These are phyloP conservation scores for Narcine bancroftii DNA, from an alignment of 2,113 vertebrate species.

Conservation along the genomic window DNA sequence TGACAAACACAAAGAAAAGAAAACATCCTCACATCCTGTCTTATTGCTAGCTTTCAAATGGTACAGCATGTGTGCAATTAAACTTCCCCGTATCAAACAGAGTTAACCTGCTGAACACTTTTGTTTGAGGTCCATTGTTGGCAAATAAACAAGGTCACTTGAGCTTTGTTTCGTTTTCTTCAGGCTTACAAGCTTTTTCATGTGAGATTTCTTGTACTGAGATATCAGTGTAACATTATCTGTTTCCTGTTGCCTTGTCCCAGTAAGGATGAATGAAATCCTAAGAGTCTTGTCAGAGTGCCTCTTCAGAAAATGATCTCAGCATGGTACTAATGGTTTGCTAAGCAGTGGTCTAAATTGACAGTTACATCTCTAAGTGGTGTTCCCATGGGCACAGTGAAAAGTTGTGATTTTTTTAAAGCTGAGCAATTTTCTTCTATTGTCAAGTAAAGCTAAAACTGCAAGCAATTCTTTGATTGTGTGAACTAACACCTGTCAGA, in stretches of 20 bases:
- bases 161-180: conserved; percentile 53
- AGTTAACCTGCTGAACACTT: conserved; percentile 41
- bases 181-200: conserved; percentile 45
- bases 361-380: conserved; percentile 34
- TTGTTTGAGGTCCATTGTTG: conserved; percentile 50
- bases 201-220: conserved; percentile 42
- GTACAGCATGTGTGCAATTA: conserved; percentile 49
- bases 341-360: conserved; percentile 28
- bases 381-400: conserved; percentile 26
- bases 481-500: conserved; percentile 4
- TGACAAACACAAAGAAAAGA: conserved; percentile 66
- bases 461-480: background rate
- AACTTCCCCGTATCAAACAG: conserved; percentile 65
- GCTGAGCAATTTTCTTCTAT: conserved; percentile 20
- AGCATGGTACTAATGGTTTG: conserved; percentile 21
- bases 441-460: conserved; percentile 4
- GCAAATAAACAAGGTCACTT: conserved; percentile 51
- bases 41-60: conserved; percentile 63
- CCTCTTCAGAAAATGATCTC: conserved; percentile 33
- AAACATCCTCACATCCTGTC: conserved; percentile 65
- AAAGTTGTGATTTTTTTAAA: conserved; percentile 6
- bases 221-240: conserved; percentile 48
- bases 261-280: conserved; percentile 35
- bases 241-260: conserved; percentile 51
- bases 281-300: conserved; percentile 8